Base-by-base conservation (phyloP, 2,888 invertebrate species). In the Pardosa pseudoannulata region DNA sequence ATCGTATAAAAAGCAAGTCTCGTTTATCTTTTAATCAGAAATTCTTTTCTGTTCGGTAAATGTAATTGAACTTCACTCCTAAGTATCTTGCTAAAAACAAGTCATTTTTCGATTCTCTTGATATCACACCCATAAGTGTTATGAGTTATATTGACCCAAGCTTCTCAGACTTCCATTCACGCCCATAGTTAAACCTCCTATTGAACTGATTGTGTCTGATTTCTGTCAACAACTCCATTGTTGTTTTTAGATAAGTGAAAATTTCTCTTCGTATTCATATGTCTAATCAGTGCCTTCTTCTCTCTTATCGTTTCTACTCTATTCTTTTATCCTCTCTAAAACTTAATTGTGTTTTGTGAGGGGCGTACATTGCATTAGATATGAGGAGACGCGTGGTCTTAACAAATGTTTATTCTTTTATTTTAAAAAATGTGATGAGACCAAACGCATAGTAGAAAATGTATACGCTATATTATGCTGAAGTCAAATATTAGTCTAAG, bases 311-410 rank as follows among this genome's bases (percentile, higher is more conserved):
- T 6, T 71, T 64, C 41, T 36, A 64, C 31, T 13, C 64, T 46
- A 74, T 70, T 32, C 70, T 81, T 75, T 74, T 56, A 75, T 68
- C 68, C 70, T 70, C 70, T 75, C 31, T 46, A 68, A 23, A 36
- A 56, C 28, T 81, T 75, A 74, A 81, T 81, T 81, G 74, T 81
- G 41, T 62, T 75, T 70, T n/a, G 41, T 46, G 65, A 81, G 81
- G 81, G 81, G 81, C 75, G 81, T 81, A 79, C 71, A 64, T 79
- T 27, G 23, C 27, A 9, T 28, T 27, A 64, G 29, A 64, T 46
- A 46, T 13, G 9, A 46, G 41, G 1, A 46, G 41, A 46, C 41
- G 16, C 2, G 41, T 46, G 41, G 41, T 11, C 41, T 46, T 16
- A 46, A n/a, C 16, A 46, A 46, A 46, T 46, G 41, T 46, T 46